These are phyloP conservation scores for Odontocerum albicorne DNA, from an alignment of 2,888 invertebrate genomes.

Conservation along the genomic window DNA sequence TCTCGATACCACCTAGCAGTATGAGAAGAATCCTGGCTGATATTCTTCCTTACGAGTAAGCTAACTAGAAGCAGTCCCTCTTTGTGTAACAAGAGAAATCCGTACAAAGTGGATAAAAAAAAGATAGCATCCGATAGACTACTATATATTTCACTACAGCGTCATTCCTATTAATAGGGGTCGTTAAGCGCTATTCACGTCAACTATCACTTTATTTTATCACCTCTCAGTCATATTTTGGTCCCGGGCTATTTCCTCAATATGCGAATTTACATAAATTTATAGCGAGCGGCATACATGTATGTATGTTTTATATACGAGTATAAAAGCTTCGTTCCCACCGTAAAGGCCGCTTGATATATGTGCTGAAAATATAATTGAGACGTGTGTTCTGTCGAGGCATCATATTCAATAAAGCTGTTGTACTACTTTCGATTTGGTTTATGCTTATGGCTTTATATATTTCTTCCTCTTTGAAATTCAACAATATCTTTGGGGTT, in stretches of 20 bases:
- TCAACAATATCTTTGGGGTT: too few relatives aligned
- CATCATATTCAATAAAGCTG: background rate
- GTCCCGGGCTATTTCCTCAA: slow-evolving; percentile 35
- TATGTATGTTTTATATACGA: background rate
- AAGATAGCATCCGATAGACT: too few relatives aligned
- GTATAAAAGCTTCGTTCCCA: background rate
- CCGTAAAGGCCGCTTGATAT: background rate
- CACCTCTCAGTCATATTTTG: slow-evolving; percentile 44
- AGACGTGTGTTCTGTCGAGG: background rate
- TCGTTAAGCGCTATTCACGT: slow-evolving; percentile 9
- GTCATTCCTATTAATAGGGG: slow-evolving; percentile 15
- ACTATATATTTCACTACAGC: background rate
- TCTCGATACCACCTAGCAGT: too few relatives aligned
- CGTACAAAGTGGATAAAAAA: too few relatives aligned
- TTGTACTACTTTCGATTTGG: background rate
- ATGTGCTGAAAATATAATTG: too few relatives aligned
- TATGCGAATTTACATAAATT: background rate
- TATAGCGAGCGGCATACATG: too few relatives aligned
- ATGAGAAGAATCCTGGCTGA: too few relatives aligned
- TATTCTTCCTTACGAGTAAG: too few relatives aligned
- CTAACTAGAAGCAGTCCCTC: too few relatives aligned
- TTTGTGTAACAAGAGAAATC: too few relatives aligned
- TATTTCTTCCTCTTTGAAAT: too few relatives aligned
- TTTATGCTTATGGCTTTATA: too few relatives aligned
- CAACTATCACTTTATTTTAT: slow-evolving; percentile 19